Evolutionary conservation across 2,888 invertebrate species (phyloP).

Genomic region (Philonicus albiceps): DNA sequence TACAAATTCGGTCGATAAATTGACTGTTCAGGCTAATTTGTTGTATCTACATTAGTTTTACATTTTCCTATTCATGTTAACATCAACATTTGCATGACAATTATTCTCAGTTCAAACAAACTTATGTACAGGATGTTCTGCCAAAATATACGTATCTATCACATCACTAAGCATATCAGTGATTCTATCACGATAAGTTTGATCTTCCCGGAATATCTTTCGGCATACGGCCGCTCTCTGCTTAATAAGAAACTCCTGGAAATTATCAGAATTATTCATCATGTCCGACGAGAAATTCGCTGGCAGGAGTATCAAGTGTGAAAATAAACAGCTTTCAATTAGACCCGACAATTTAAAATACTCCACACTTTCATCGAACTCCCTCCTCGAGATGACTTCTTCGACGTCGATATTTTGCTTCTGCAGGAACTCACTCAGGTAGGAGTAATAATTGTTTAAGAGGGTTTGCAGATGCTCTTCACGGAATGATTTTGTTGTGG

Average conservation of each 20-base stretch:
- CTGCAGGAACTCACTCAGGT: conserved; percentile 63
- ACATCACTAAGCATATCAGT: conserved; percentile 68
- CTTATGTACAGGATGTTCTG: neutral
- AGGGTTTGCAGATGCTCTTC: conserved; percentile 63
- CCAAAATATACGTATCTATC: conserved; percentile 62
- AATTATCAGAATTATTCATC: conserved; percentile 65
- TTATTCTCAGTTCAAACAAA: neutral
- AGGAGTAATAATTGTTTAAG: conserved; percentile 68
- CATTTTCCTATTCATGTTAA: too few relatives aligned
- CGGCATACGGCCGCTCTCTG: conserved; percentile 68
- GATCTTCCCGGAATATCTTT: conserved; percentile 66
- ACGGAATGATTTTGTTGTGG: conserved; percentile 63
- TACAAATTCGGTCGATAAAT: too few relatives aligned
- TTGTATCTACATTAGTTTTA: too few relatives aligned
- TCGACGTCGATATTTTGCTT: conserved; percentile 53
- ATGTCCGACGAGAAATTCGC: conserved; percentile 64
- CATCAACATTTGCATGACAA: too few relatives aligned
- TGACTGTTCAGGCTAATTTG: too few relatives aligned
- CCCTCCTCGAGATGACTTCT: conserved; percentile 61
- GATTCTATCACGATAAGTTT: conserved; percentile 65
- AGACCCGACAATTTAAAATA: conserved; percentile 56
- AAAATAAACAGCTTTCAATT: conserved; percentile 58
- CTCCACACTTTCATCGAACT: conserved; percentile 61
- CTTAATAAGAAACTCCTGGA: conserved; percentile 64
- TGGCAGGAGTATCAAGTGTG: conserved; percentile 67